Evolutionary conservation across 2,797 vertebrate genomes (phyloP), one percentile per base, ranked within the genome.

Genomic region (Rachycentron canadum): DNA sequence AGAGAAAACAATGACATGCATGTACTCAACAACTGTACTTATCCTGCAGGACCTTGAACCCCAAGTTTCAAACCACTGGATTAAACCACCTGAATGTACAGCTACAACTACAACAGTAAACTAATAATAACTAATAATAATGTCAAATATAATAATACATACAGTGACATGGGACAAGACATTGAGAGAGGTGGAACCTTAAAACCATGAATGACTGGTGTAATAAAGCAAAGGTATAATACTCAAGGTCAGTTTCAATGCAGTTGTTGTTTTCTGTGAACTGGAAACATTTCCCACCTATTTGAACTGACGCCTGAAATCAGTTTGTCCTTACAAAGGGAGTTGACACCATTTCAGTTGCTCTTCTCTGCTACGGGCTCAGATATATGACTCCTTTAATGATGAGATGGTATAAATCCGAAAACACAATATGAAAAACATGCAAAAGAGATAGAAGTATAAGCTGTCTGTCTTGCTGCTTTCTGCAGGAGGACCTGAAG

Each of bases 401-500:
- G 12, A 26, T 41, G 16, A 40, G 0, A 57, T 63, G 52, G 10
- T 45, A 19, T 47, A 45, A 55, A 68, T 57, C 55, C 30, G 32
- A 56, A 76, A 75, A 36, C 21, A 34, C 23, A 56, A 36, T 16
- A 19, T 58, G n/a, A 69, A 72, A 79, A 61, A 45, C 30, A 57
- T 38, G 21, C 40, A 56, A 40, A n/a, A 38, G 12, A 62, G 32
- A 49, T 53, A 50, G 21, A 16, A 60, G 26, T 62, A 12, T 60
- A 71, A 75, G 30, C 17, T 40, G 1, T 56, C 10, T 72, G 7
- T 80, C 13, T 8, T 67, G 59, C n/a, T 79, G 50, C 14, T 73
- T 32, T 76, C 72, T 55, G 2, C 21, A 98, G 97, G 97, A 97
- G 89, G 97, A 98, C 89, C 93, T 97, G 89, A 97, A 96, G 34